A percentile compares a stretch with the other conserved stretches of the same genome.
Conservation (phyloP, 1,140 invertebrate genomes). For the Oryctes rhinoceros region DNA sequence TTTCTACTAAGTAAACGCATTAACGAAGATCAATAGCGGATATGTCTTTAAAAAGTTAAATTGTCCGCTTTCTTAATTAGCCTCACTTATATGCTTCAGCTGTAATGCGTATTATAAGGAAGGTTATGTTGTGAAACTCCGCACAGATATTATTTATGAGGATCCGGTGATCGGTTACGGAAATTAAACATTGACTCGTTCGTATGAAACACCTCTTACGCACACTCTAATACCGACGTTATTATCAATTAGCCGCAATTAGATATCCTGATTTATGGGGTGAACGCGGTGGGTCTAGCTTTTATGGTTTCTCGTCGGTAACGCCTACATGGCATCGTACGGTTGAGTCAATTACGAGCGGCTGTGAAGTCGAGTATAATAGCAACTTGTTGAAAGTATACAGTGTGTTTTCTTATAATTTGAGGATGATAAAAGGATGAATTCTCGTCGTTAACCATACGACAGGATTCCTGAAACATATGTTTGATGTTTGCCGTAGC, state of each 20-base stretch:
- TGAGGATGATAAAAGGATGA: too few species aligned
- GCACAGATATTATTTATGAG: not conserved
- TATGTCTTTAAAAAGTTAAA: too few species aligned
- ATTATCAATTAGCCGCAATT: conserved; percentile 5
- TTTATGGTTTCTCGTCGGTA: not conserved
- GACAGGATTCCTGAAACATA: too few species aligned
- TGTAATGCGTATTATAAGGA: too few species aligned
- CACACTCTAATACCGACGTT: not conserved
- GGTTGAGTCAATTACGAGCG: not conserved
- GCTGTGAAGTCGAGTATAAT: not conserved
- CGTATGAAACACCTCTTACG: not conserved
- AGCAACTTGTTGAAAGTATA: not conserved
- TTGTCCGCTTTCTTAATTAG: too few species aligned
- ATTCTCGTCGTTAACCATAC: too few species aligned
- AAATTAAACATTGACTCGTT: not conserved
- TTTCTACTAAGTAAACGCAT: too few species aligned
- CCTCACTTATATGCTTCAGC: too few species aligned
- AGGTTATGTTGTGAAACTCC: too few species aligned
- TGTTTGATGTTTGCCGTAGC: too few species aligned
- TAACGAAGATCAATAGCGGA: too few species aligned
- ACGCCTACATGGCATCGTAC: not conserved
- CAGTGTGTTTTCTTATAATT: too few species aligned
- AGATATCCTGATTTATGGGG: not conserved
- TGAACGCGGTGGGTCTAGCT: not conserved
- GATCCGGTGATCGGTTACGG: not conserved